These are phyloP conservation scores for Brachyptera putata DNA, from an alignment of 2,888 invertebrate species.

Conservation along the genomic window DNA sequence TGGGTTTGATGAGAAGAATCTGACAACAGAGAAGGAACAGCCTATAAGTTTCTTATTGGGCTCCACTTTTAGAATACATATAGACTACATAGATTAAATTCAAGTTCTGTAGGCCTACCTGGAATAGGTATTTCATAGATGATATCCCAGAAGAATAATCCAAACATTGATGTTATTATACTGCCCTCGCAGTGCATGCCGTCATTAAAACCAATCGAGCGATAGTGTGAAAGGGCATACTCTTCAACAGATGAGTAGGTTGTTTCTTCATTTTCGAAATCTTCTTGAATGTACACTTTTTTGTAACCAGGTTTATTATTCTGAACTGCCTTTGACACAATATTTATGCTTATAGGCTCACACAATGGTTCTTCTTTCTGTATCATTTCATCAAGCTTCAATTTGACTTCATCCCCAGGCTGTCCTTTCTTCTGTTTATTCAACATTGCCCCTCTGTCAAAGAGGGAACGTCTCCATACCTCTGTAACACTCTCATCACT, in stretches of 20 bases:
- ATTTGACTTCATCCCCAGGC: conserved; percentile 38
- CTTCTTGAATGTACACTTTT: conserved; percentile 39
- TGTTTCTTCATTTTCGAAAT: conserved; percentile 42
- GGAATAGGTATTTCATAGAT: conserved; percentile 56
- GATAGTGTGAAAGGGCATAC: conserved; percentile 52
- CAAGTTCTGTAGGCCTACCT: no score
- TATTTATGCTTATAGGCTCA: conserved; percentile 40
- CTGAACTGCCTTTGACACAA: conserved; percentile 32
- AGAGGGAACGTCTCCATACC: conserved; percentile 40
- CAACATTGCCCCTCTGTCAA: conserved; percentile 44
- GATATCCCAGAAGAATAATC: conserved; percentile 74
- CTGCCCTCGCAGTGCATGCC: conserved; percentile 71
- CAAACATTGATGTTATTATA: conserved; percentile 58
- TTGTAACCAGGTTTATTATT: conserved; percentile 40
- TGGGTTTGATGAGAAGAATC: no score
- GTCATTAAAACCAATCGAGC: conserved; percentile 48
- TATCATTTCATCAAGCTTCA: conserved; percentile 38
- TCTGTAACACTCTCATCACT: conserved; percentile 34
- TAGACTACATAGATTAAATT: no score
- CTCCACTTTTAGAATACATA: no score
- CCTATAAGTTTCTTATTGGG: no score
- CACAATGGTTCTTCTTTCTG: conserved; percentile 39
- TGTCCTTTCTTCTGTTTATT: conserved; percentile 41
- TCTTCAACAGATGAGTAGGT: conserved; percentile 53
- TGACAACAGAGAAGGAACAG: no score